phyloP scores from a whole-genome alignment of 1,140 invertebrate species.

The Macrosteles quadrilineatus region DNA sequence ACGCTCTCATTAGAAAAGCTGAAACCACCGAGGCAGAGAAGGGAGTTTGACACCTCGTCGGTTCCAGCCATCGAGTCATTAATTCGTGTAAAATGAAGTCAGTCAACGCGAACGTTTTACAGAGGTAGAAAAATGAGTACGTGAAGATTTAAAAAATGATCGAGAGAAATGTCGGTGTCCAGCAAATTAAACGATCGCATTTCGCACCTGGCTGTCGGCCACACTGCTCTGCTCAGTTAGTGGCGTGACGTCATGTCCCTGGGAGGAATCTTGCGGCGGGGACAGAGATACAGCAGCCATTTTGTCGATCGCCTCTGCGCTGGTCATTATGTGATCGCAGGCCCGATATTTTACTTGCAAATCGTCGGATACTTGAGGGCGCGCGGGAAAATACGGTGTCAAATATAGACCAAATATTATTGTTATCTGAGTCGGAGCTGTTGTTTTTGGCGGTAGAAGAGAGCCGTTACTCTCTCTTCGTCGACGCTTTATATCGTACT shows the following conservation, averaged over 20 bases:
- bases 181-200: neutral
- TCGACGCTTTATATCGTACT: neutral
- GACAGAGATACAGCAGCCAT: neutral
- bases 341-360: conserved; percentile 7
- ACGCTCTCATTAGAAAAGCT: no score
- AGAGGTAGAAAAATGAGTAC: conserved; percentile 2
- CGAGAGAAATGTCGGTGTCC: neutral
- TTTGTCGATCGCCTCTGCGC: neutral
- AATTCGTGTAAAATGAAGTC: conserved; percentile 7
- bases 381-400: neutral
- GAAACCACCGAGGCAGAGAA: no score
- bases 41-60: no score
- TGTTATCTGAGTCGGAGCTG: neutral
- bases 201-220: neutral
- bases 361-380: conserved; percentile 1
- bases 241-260: neutral
- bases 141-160: conserved; percentile 14
- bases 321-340: neutral
- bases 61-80: neutral
- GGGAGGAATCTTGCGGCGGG: neutral
- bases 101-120: conserved; percentile 1
- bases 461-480: neutral
- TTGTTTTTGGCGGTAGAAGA: neutral
- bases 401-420: conserved; percentile 5
- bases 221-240: neutral